Conservation (phyloP, 2,113 vertebrate genomes). For the Cyprinodon tularosa region DNA sequence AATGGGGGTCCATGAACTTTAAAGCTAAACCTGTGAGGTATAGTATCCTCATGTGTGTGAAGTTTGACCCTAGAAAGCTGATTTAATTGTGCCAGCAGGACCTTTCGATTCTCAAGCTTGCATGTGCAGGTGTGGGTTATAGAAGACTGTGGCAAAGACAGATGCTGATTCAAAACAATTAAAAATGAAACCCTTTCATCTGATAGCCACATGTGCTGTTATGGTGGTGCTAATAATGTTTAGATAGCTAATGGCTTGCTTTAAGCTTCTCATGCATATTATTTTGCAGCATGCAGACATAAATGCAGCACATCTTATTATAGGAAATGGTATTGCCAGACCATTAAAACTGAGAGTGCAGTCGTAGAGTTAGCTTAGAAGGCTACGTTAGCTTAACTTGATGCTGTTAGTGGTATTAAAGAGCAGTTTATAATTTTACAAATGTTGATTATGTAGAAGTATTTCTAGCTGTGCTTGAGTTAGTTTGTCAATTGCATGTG, state of each 20-base stretch:
- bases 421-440: constrained; percentile 16
- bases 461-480: constrained; percentile 20
- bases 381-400: constrained; percentile 40
- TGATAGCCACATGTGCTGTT: constrained; percentile 9
- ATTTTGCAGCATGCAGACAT: constrained; percentile 24
- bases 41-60: constrained; percentile 52
- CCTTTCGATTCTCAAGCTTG: constrained; percentile 21
- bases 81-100: constrained; percentile 20
- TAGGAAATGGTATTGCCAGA: constrained; percentile 12
- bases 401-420: constrained; percentile 11
- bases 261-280: constrained; percentile 25
- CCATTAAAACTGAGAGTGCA: constrained; percentile 9
- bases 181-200: constrained; percentile 31
- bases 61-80: constrained; percentile 30
- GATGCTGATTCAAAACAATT: constrained; percentile 34
- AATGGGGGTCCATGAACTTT: constrained; percentile 50
- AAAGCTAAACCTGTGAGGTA: constrained; percentile 46
- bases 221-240: constrained; percentile 31
- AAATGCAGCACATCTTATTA: constrained; percentile 9
- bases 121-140: constrained; percentile 36
- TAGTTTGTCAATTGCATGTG: constrained; percentile 9
- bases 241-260: constrained; percentile 26
- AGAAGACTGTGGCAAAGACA: constrained; percentile 4
- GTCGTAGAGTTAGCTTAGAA: constrained; percentile 30
- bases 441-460: constrained; percentile 24